phyloP scores from a whole-genome alignment of 2,888 invertebrate genomes.

The Notodonta dromedarius region DNA sequence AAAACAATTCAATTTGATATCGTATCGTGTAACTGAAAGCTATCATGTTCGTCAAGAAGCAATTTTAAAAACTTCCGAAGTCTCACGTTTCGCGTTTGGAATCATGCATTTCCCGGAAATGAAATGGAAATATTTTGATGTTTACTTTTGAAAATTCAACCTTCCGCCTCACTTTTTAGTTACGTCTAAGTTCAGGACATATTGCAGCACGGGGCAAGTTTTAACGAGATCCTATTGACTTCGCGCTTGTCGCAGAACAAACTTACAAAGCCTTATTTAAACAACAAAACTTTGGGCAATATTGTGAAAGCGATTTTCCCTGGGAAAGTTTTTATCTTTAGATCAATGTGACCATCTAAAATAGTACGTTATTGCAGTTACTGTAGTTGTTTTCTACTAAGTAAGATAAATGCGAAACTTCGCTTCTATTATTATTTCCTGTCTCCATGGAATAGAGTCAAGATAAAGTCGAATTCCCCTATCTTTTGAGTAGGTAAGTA shows the following conservation, averaged over 20 bases:
- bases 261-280: slow-evolving; percentile 67
- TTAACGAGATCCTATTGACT: slow-evolving; percentile 73
- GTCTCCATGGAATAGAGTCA: no score
- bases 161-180: slow-evolving; percentile 7
- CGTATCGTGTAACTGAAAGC: neutral
- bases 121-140: slow-evolving; percentile 17
- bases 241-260: slow-evolving; percentile 54
- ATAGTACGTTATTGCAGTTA: neutral
- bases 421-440: no score
- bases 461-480: no score
- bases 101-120: neutral
- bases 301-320: slow-evolving; percentile 47
- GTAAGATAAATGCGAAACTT: no score
- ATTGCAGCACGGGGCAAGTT: slow-evolving; percentile 54
- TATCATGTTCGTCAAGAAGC: neutral
- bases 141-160: neutral
- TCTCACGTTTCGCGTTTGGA: slow-evolving; percentile 18
- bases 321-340: slow-evolving; percentile 38
- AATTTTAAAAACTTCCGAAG: neutral
- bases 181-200: slow-evolving; percentile 47
- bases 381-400: no score
- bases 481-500: no score
- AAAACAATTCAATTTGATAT: no score
- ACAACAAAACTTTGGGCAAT: slow-evolving; percentile 55
- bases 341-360: slow-evolving; percentile 20